These are phyloP conservation scores for Entomobrya proxima DNA, from an alignment of 2,888 invertebrate species.

Conservation along the genomic window DNA sequence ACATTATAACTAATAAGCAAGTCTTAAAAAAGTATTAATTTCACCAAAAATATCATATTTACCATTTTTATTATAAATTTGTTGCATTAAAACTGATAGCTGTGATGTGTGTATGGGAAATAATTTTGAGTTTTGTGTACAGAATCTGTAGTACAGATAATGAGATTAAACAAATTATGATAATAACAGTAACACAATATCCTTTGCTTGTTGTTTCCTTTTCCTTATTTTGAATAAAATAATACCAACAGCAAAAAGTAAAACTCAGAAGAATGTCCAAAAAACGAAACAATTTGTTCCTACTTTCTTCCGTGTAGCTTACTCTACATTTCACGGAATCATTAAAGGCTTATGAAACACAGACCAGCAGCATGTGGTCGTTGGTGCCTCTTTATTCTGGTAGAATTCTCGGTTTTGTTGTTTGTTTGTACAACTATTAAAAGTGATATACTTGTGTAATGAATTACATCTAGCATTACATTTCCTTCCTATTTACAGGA, in stretches of 20 bases:
- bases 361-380: background rate
- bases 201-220: too few relatives aligned
- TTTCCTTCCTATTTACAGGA: slow-evolving; percentile 22
- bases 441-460: slow-evolving; percentile 21
- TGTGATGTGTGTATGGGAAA: too few relatives aligned
- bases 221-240: too few relatives aligned
- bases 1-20: background rate
- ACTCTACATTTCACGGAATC: background rate
- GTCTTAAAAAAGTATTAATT: background rate
- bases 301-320: background rate
- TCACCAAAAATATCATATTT: background rate
- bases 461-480: slow-evolving; percentile 25
- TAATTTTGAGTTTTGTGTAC: too few relatives aligned
- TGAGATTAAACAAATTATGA: too few relatives aligned
- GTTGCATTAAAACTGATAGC: too few relatives aligned
- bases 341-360: slow-evolving; percentile 1
- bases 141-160: too few relatives aligned
- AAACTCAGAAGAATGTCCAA: too few relatives aligned
- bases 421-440: too few relatives aligned
- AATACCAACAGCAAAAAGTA: too few relatives aligned
- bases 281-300: background rate
- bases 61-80: too few relatives aligned
- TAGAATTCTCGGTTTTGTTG: background rate
- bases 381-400: background rate
- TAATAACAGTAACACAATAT: too few relatives aligned